Evolutionary conservation across 2,888 invertebrate species (phyloP), one percentile per base, ranked within the genome.

Genomic region (Nemapogon koenigi): DNA sequence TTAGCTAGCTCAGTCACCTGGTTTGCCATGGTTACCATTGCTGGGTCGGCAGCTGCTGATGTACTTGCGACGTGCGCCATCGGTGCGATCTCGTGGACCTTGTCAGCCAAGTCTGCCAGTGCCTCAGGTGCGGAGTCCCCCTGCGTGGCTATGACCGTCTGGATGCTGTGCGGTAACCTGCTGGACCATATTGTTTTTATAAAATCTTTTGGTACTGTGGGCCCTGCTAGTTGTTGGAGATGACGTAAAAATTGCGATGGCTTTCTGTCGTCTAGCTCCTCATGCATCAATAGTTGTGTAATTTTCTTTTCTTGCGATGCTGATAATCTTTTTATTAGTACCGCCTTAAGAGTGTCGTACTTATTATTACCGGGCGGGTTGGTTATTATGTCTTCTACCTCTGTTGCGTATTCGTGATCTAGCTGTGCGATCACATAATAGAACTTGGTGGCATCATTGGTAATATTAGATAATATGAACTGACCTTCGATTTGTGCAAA

Each of bases 111-210:
- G 6, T 19, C 16, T 6, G 36, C 17, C 17, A 36, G 10, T n/a
- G 4, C 10, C 27, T 26, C 36, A 10, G 27, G 28, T 3, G 36
- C 3, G 3, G 27, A 7, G 4, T 26, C 15, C 2, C 11, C 8
- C 14, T 35, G 25, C 13, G 16, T 22, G 14, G 22, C 8, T 2
- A 33, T 22, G 22, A 32, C 10, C 11, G n/a, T 7, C 17, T 16
- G 17, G 33, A 35, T 29, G 30, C 15, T 38, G 15, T 15, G 37
- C n/a, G 46, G 44, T 7, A 48, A 33, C 0, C 46, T 36, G 19
- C 44, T 41, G 1, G 35, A 26, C 43, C 46, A 46, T 4, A 46
- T 44, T 2, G 40, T 35, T 13, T 16, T 15, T 2, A 40, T 10
- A 30, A 40, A 19, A 15, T 35, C 36, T 7, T 40, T 36, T 7